These are phyloP conservation scores for Ochropleura plecta DNA, from an alignment of 2,888 invertebrate species.

Conservation along the genomic window DNA sequence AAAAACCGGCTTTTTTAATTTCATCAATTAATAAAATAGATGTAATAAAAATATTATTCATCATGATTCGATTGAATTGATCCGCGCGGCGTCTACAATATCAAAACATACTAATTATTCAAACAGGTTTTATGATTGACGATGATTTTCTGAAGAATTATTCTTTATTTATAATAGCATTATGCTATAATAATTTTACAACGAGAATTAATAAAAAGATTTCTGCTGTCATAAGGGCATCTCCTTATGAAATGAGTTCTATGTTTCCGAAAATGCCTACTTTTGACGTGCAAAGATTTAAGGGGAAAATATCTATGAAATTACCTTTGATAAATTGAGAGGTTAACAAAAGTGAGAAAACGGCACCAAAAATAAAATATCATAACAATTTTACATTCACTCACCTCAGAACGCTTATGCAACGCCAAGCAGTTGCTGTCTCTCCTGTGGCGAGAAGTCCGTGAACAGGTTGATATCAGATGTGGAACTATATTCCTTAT, in stretches of 20 bases:
- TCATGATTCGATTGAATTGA: conserved; percentile 1
- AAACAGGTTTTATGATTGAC: neutral
- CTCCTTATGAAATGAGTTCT: neutral
- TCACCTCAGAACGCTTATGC: conserved; percentile 15
- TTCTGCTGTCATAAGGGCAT: neutral
- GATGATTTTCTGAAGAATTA: neutral
- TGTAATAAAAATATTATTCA: conserved; percentile 1
- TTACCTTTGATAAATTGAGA: neutral
- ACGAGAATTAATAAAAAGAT: neutral
- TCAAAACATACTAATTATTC: neutral
- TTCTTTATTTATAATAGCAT: too few relatives aligned
- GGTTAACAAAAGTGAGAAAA: neutral
- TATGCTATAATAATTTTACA: neutral
- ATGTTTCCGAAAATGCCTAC: neutral
- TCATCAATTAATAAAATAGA: neutral
- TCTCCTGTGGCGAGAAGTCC: conserved; percentile 73
- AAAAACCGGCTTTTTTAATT: conserved; percentile 5
- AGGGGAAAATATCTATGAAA: neutral
- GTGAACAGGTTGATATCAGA: conserved; percentile 79
- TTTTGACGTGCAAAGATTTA: neutral
- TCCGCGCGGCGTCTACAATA: neutral
- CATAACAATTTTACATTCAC: conserved; percentile 3
- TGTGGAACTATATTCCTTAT: conserved; percentile 63
- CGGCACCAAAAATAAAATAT: neutral
- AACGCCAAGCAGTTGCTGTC: conserved; percentile 17